Evolutionary conservation across 2,888 invertebrate species (phyloP).

Genomic region (Beris chalybata): DNA sequence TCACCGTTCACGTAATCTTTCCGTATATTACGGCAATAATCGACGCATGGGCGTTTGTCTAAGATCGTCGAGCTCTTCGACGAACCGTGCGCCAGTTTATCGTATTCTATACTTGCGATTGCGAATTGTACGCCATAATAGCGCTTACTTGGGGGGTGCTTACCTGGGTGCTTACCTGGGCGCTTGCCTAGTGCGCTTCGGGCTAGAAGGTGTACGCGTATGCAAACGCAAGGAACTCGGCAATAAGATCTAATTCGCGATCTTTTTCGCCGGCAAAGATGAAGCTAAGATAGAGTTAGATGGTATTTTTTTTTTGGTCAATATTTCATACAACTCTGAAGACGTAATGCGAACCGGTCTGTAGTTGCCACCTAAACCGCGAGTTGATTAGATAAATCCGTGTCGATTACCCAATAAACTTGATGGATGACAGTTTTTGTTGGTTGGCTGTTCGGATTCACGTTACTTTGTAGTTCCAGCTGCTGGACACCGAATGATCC

Average conservation of each 20-base stretch:
- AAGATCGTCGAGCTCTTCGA: too few species aligned
- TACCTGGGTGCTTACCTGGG: too few species aligned
- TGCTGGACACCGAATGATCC: too few species aligned
- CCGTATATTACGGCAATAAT: conserved; percentile 43
- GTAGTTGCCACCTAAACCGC: conserved; percentile 29
- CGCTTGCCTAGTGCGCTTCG: too few species aligned
- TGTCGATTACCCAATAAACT: conserved; percentile 36
- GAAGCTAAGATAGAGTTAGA: background rate
- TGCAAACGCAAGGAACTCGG: background rate
- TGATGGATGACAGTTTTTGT: conserved; percentile 34
- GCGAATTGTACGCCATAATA: too few species aligned
- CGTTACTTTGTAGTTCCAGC: background rate
- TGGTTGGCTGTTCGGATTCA: background rate
- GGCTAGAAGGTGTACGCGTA: background rate
- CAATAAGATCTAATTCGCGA: background rate
- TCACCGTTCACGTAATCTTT: conserved; percentile 51
- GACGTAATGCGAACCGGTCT: conserved; percentile 34
- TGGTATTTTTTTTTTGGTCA: too few species aligned
- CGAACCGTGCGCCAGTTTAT: too few species aligned
- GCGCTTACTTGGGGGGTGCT: too few species aligned
- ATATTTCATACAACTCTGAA: background rate
- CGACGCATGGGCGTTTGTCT: conserved; percentile 33
- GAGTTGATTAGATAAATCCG: conserved; percentile 34
- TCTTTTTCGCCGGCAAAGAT: conserved; percentile 12
- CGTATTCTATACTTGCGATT: too few species aligned